phyloP scores from a whole-genome alignment of 2,888 invertebrate species.

The Hyposoter dolosus region DNA sequence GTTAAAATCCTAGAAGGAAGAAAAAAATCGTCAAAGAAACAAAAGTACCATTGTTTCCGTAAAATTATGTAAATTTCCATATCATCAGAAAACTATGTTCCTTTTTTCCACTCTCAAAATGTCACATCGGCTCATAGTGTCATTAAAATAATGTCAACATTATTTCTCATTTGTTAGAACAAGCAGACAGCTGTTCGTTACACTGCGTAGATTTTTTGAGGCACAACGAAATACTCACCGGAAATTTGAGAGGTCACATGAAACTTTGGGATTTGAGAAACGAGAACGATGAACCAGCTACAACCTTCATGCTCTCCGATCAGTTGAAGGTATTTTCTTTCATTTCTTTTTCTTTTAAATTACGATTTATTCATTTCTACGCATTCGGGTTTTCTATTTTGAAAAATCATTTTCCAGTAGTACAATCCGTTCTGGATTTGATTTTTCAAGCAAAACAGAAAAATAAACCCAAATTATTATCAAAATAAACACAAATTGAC shows the following conservation, averaged over 20 bases:
- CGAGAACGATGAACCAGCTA: conserved; percentile 87
- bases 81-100: background rate
- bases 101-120: background rate
- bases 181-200: conserved; percentile 93
- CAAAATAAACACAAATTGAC: background rate
- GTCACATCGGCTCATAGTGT: background rate
- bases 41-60: background rate
- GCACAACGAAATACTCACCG: conserved; percentile 91
- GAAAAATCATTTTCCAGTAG: background rate
- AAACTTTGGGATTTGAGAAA: conserved; percentile 94
- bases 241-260: conserved; percentile 95
- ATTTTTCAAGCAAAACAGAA: background rate
- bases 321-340: conserved; percentile 84
- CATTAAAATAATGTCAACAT: background rate
- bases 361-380: background rate
- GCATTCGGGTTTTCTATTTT: background rate
- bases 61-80: background rate
- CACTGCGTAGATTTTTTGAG: conserved; percentile 92
- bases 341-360: conserved; percentile 12
- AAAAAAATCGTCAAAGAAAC: background rate
- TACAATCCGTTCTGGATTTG: background rate
- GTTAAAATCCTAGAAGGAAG: background rate
- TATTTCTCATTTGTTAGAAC: conserved; percentile 84
- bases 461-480: background rate
- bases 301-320: conserved; percentile 91